Evolutionary conservation across 2,113 vertebrate genomes (phyloP).

Genomic region (Oxyruncus cristatus): DNA sequence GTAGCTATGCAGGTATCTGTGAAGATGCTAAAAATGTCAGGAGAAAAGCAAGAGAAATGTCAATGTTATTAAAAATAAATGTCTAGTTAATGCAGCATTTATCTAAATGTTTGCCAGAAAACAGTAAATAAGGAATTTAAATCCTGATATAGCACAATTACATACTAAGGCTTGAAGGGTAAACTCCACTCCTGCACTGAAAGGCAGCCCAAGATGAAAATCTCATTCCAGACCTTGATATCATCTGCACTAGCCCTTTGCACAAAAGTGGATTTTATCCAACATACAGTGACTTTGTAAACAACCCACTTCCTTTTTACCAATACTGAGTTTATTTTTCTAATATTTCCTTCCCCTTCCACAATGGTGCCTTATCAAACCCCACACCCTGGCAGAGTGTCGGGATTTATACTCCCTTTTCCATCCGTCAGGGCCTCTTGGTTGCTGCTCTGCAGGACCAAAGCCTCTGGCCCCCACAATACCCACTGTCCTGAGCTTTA

Average conservation of each 20-base stretch:
- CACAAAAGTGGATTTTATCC: constrained; percentile 57
- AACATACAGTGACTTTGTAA: neutral
- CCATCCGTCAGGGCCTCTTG: neutral
- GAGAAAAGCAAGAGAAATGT: constrained; percentile 10
- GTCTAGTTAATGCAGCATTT: constrained; percentile 21
- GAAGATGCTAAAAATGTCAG: constrained; percentile 35
- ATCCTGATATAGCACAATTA: neutral
- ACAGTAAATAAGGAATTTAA: constrained; percentile 25
- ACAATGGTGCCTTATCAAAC: neutral
- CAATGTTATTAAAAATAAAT: constrained; percentile 22
- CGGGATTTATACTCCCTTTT: neutral
- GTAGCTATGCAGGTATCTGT: neutral
- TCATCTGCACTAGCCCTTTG: neutral
- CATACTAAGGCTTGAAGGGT: neutral
- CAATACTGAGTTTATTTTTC: neutral
- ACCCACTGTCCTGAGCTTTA: neutral
- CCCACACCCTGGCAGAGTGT: neutral
- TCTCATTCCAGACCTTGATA: constrained; percentile 14
- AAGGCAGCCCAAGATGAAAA: neutral
- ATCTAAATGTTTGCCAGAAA: constrained; percentile 23
- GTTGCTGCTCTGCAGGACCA: fast-evolving
- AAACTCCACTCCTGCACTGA: neutral
- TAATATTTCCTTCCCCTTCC: neutral
- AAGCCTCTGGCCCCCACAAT: neutral
- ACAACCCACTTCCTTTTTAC: constrained; percentile 24